Base-by-base conservation (phyloP, 2,113 vertebrate genomes). In the Psophia crepitans region DNA sequence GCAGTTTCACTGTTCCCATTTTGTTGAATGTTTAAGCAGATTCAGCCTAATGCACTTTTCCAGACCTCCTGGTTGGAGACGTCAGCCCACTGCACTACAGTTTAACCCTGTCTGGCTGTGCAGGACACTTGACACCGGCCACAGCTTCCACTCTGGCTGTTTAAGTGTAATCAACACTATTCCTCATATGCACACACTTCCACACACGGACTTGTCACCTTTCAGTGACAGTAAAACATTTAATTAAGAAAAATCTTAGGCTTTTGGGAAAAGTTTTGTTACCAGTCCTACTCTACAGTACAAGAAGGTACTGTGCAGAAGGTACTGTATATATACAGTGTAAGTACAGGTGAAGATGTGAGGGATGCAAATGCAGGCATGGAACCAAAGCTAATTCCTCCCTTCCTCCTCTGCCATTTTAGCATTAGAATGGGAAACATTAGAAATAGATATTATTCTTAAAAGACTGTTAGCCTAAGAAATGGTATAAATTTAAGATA, bases 61-160 rank as follows among this genome's bases (percentile, higher is more conserved):
- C 66, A 83, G 79, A 92, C 24, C 11, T 90, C 37, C 51, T 80
- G 30, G 20, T 43, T 33, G 10, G 21, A 66, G 63, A 61, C 15
- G 11, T 19, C 11, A 48, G 16, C 35, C 24, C 63, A 17, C 44
- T 30, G 17, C 6, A 12, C 57, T 64, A 16, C 0, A 0, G 53
- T 53, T 0, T 0, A 83, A 51, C 58, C 51, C 43, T 33, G 27
- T 23, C 35, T 51, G 48, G n/a, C 53, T 48, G 14, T 11, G 23
- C 74, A 26, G 6, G 66, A 88, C 61, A 68, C 26, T 11, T 19
- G n/a, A 79, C 26, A 76, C 20, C 0, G 0, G 19, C 35, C 56
- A 64, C 33, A 80, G 33, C 19, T 92, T 30, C 23, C 63, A 80
- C 12, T 75, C 16, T 1, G 14, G 48, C 18, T 58, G 23, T 43